A percentile compares a stretch with the other conserved stretches of the same genome.
Evolutionary conservation across 2,888 invertebrate species (phyloP).

Genomic region (Eilema sororculum): DNA sequence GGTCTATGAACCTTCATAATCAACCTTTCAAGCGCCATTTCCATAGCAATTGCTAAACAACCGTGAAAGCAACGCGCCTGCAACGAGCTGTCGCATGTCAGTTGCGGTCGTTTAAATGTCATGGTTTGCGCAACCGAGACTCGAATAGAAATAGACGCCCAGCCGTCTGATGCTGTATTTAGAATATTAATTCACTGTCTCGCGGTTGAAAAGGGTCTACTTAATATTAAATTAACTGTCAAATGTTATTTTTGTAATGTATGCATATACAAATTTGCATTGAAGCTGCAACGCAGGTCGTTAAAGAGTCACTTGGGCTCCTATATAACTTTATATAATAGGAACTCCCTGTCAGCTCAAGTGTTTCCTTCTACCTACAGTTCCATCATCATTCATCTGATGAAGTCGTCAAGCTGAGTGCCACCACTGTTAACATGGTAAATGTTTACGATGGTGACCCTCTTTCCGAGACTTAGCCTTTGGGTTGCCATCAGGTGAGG

Average conservation of each 20-base stretch:
- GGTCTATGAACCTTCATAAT: neutral
- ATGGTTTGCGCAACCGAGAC: slow-evolving; percentile 33
- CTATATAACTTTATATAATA: no score
- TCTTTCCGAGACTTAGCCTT: no score
- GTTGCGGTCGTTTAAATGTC: slow-evolving; percentile 31
- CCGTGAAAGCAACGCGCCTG: slow-evolving; percentile 13
- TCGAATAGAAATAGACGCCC: slow-evolving; percentile 26
- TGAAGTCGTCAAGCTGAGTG: no score
- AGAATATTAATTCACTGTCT: slow-evolving; percentile 18
- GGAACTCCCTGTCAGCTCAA: no score
- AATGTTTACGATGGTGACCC: no score
- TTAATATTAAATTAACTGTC: neutral
- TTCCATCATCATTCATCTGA: no score
- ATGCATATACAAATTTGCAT: neutral
- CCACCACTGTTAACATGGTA: no score
- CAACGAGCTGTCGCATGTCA: slow-evolving; percentile 10
- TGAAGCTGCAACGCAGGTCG: no score
- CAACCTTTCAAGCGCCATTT: slow-evolving; percentile 13
- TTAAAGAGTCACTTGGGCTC: no score
- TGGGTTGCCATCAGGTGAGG: no score
- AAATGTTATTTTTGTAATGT: neutral
- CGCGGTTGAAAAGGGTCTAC: neutral
- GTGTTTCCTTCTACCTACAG: no score
- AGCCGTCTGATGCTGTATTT: slow-evolving; percentile 21
- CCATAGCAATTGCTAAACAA: slow-evolving; percentile 19